Evolutionary conservation across 2,888 invertebrate genomes (phyloP).

Genomic region (Apodemia zela): DNA sequence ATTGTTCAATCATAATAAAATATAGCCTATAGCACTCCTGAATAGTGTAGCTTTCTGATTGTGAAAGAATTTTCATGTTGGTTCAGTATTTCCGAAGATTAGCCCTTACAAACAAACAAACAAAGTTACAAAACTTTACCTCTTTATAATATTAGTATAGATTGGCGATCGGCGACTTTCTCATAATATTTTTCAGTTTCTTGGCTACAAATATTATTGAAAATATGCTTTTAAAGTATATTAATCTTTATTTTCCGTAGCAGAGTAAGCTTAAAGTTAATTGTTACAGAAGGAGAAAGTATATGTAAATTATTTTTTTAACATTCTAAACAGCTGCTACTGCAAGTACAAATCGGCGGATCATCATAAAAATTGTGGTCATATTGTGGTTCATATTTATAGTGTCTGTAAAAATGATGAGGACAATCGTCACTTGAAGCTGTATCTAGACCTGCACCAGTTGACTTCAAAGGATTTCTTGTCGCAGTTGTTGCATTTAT

Average conservation of each 20-base stretch:
- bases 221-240: not conserved
- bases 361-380: not conserved
- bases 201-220: too few species aligned
- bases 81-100: too few species aligned
- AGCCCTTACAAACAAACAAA: too few species aligned
- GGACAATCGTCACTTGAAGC: not conserved
- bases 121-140: too few species aligned
- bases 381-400: not conserved
- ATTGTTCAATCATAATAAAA: too few species aligned
- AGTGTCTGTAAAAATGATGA: not conserved
- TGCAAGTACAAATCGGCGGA: conserved; percentile 1
- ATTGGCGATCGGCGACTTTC: too few species aligned
- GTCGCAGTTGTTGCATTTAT: conserved; percentile 43
- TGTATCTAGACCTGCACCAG: conserved; percentile 31
- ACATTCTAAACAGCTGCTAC: not conserved
- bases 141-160: too few species aligned
- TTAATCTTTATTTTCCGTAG: not conserved
- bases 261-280: not conserved
- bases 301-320: not conserved
- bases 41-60: too few species aligned
- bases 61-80: too few species aligned
- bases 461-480: conserved; percentile 41
- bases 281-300: not conserved
- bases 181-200: too few species aligned
- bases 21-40: too few species aligned